Conservation (phyloP, 2,888 invertebrate species). For the Phyto melanocephala region DNA sequence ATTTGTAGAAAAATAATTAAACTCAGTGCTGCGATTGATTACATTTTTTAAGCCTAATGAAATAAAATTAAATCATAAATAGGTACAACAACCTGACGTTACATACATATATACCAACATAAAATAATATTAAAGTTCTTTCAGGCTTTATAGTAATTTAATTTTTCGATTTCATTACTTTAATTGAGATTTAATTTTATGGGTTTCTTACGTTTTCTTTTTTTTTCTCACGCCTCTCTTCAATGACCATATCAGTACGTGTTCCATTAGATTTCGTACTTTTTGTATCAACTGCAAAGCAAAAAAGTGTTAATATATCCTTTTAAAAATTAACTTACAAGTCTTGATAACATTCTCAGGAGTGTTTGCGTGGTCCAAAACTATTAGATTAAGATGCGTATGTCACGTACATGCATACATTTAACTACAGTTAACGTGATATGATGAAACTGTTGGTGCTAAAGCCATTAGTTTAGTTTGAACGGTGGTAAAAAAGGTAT, state of each 20-base stretch:
- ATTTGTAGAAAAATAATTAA: neutral
- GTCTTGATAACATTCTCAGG: slow-evolving; percentile 25
- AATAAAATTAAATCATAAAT: neutral
- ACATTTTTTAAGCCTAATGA: neutral
- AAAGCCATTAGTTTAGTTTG: neutral
- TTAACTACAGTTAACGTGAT: slow-evolving; percentile 21
- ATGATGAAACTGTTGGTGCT: neutral
- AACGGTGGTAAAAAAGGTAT: neutral
- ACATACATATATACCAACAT: neutral
- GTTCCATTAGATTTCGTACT: slow-evolving; percentile 14
- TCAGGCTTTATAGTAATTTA: slow-evolving; percentile 22
- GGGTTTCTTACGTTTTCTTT: slow-evolving; percentile 29
- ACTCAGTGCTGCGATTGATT: neutral
- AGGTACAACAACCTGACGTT: neutral
- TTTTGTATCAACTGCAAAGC: neutral
- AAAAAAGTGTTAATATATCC: slow-evolving; percentile 52
- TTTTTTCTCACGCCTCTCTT: neutral
- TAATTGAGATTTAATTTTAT: slow-evolving; percentile 59
- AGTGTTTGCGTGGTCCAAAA: slow-evolving; percentile 12
- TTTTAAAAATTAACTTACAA: slow-evolving; percentile 46
- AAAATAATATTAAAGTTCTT: neutral
- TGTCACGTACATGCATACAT: slow-evolving; percentile 31
- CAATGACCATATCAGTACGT: neutral
- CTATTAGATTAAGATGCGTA: slow-evolving; percentile 33
- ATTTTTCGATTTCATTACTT: slow-evolving; percentile 24